phyloP scores from a whole-genome alignment of 2,888 invertebrate species.

The Erpobdella octoculata region DNA sequence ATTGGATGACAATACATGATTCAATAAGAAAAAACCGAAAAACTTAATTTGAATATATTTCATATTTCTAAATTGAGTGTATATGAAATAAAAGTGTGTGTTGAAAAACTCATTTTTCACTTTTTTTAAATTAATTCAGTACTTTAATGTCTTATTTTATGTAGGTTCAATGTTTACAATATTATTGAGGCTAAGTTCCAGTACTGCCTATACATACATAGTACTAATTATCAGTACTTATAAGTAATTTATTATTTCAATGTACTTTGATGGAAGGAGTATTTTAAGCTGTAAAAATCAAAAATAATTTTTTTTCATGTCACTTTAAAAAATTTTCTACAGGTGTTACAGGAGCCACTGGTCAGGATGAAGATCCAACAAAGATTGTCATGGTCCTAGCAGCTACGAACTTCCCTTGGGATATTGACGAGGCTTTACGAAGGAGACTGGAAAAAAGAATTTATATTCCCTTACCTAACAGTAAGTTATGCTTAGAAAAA shows the following conservation, averaged over 20 bases:
- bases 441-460: slow-evolving; percentile 91
- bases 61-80: too few relatives aligned
- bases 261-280: too few relatives aligned
- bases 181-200: neutral
- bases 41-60: too few relatives aligned
- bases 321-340: neutral
- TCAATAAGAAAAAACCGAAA: too few relatives aligned
- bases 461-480: slow-evolving; percentile 89
- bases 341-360: slow-evolving; percentile 40
- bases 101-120: too few relatives aligned
- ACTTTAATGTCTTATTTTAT: too few relatives aligned
- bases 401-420: slow-evolving; percentile 98
- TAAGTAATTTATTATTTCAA: too few relatives aligned
- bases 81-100: too few relatives aligned
- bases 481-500: slow-evolving; percentile 55
- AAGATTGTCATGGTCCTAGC: slow-evolving; percentile 84
- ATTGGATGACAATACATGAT: too few relatives aligned
- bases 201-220: neutral
- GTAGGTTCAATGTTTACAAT: too few relatives aligned
- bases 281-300: neutral
- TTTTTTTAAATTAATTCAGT: too few relatives aligned
- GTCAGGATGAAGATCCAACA: slow-evolving; percentile 44
- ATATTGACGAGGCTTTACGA: slow-evolving; percentile 89
- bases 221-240: too few relatives aligned
- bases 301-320: neutral